Percentiles rank a stretch among this genome's conserved stretches.
Conservation (phyloP, 2,113 vertebrate species). For the Tragelaphus strepsiceros region DNA sequence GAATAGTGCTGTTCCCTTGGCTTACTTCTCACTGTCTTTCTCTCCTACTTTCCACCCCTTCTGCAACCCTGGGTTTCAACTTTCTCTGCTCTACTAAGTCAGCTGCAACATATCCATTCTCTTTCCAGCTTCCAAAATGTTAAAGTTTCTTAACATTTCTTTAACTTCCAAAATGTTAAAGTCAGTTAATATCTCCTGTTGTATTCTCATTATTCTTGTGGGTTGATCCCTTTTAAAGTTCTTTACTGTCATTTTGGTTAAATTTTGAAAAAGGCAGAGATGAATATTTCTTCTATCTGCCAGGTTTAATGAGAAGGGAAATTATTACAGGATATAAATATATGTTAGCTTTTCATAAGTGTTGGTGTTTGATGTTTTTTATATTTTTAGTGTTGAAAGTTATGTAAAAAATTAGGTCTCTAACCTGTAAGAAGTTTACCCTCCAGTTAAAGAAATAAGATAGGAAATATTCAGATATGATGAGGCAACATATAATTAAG, state of each 20-base stretch:
- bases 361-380: slow-evolving; percentile 22
- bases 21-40: background rate
- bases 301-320: slow-evolving; percentile 4
- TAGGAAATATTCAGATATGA: background rate
- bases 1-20: background rate
- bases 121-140: background rate
- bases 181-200: background rate
- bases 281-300: slow-evolving; percentile 14
- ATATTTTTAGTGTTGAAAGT: slow-evolving; percentile 1
- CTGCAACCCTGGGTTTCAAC: background rate
- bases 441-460: background rate
- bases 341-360: slow-evolving; percentile 26
- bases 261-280: background rate
- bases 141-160: background rate
- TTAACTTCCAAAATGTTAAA: background rate
- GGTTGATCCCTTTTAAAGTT: slow-evolving; percentile 1
- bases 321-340: slow-evolving; percentile 30
- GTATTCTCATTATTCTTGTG: background rate
- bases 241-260: slow-evolving; percentile 17
- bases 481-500: background rate
- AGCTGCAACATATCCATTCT: background rate
- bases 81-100: background rate
- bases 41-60: background rate
- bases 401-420: slow-evolving; percentile 8
- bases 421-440: background rate